phyloP scores from a whole-genome alignment of 2,797 vertebrate species.

The Jordanella pulchra region DNA sequence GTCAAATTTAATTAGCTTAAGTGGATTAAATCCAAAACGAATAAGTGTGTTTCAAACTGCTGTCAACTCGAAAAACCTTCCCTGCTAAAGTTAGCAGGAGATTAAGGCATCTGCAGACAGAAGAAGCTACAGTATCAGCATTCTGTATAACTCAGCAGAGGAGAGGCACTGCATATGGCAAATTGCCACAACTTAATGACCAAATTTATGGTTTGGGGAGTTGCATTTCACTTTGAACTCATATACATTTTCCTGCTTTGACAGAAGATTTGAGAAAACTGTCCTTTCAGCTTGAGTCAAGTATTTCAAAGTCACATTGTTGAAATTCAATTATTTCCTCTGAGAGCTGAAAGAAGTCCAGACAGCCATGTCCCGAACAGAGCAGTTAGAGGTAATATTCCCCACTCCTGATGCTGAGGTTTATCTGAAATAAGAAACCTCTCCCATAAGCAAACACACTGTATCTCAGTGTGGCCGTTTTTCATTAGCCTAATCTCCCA shows the following conservation, averaged over 20 bases:
- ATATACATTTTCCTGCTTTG: constrained; percentile 18
- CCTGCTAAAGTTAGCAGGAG: constrained; percentile 48
- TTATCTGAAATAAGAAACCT: constrained; percentile 33
- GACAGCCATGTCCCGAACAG: constrained; percentile 41
- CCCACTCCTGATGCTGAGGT: constrained; percentile 13
- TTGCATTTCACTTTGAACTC: constrained; percentile 57
- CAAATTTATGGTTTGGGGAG: constrained; percentile 22
- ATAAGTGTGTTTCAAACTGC: constrained; percentile 67
- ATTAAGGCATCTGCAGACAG: constrained; percentile 59
- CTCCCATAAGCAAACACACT: constrained; percentile 21
- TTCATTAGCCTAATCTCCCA: constrained; percentile 40
- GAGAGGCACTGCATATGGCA: constrained; percentile 48
- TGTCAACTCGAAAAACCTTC: constrained; percentile 69
- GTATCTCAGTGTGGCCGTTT: constrained; percentile 28
- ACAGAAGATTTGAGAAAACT: constrained; percentile 38
- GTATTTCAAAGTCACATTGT: constrained; percentile 32
- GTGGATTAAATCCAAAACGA: constrained; percentile 66
- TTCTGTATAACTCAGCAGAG: constrained; percentile 51
- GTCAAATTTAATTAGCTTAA: constrained; percentile 79
- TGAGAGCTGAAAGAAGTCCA: constrained; percentile 38
- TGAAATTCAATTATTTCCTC: constrained; percentile 52
- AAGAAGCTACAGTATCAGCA: constrained; percentile 45
- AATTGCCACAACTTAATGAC: constrained; percentile 54
- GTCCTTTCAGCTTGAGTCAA: constrained; percentile 31
- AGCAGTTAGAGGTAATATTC: constrained; percentile 36